Evolutionary conservation across 2,113 vertebrate genomes (phyloP).

Genomic region (Haemorhous mexicanus): DNA sequence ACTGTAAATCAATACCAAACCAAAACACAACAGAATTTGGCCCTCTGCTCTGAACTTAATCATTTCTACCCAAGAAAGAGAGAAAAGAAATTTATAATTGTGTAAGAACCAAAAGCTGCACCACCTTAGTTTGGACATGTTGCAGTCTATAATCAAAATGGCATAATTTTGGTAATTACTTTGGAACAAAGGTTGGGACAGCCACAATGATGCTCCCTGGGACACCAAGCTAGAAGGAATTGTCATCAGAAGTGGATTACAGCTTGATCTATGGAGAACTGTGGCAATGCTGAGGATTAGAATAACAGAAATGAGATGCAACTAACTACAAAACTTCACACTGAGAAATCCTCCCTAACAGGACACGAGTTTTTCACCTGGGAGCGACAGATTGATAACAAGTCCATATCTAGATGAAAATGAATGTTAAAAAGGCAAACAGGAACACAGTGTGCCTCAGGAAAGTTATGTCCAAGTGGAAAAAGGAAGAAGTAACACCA

Average conservation of each 20-base stretch:
- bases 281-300: neutral
- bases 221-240: neutral
- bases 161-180: neutral
- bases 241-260: neutral
- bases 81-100: neutral
- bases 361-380: neutral
- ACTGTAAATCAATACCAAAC: neutral
- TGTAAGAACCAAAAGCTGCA: neutral
- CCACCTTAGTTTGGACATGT: neutral
- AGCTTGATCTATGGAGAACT: neutral
- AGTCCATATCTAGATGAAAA: neutral
- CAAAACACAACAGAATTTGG: neutral
- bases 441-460: neutral
- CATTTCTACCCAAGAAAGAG: neutral
- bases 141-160: neutral
- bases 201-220: neutral
- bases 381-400: rapidly evolving
- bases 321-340: neutral
- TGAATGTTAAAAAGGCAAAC: neutral
- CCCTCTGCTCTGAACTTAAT: neutral
- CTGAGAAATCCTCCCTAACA: neutral
- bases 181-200: neutral
- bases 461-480: neutral
- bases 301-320: neutral
- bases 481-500: neutral